These are phyloP conservation scores for Odocoileus virginianus DNA, from an alignment of 2,113 vertebrate species.

Conservation along the genomic window DNA sequence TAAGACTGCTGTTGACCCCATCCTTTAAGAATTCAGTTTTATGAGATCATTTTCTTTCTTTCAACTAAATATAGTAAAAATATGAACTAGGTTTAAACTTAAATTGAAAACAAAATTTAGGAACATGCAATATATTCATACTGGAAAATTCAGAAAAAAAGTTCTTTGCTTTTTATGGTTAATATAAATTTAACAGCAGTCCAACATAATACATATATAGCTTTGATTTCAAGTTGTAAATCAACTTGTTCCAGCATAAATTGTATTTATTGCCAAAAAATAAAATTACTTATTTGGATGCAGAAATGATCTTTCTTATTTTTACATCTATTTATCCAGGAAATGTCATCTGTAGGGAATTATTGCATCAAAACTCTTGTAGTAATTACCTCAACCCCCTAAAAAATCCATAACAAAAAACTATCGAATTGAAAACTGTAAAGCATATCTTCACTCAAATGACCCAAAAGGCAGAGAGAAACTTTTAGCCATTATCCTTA, in stretches of 20 bases:
- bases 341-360: neutral
- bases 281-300: neutral
- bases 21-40: neutral
- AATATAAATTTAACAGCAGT: constrained; percentile 44
- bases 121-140: neutral
- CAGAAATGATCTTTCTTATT: neutral
- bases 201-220: neutral
- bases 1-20: neutral
- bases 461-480: neutral
- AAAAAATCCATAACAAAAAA: neutral
- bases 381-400: neutral
- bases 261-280: constrained; percentile 31
- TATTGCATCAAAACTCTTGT: neutral
- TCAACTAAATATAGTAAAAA: neutral
- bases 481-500: neutral
- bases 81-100: neutral
- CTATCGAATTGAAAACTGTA: neutral
- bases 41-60: neutral
- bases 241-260: constrained; percentile 42
- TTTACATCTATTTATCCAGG: neutral
- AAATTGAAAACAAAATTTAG: neutral
- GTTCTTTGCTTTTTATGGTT: constrained; percentile 10
- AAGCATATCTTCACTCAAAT: neutral
- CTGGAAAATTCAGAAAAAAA: neutral
- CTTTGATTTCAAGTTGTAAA: constrained; percentile 51